These are phyloP conservation scores for Artemia franciscana DNA, from an alignment of 1,140 invertebrate genomes.

Conservation along the genomic window DNA sequence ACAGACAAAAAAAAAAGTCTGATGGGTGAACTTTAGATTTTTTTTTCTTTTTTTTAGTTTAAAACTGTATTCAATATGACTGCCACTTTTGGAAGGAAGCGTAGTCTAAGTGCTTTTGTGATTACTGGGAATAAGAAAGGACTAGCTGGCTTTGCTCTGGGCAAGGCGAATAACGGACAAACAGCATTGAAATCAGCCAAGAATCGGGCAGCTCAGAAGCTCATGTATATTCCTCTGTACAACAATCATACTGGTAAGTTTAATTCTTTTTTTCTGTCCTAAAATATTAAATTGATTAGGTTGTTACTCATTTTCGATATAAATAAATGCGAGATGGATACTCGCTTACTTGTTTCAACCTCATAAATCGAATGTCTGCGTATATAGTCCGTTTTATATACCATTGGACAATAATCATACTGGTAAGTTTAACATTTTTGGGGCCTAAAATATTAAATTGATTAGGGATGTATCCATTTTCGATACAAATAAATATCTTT, in stretches of 20 bases:
- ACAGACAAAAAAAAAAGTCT: no score
- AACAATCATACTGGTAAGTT: slow-evolving; percentile 52
- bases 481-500: no score
- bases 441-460: no score
- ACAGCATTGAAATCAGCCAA: slow-evolving; percentile 45
- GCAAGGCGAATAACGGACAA: slow-evolving; percentile 35
- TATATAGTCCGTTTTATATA: no score
- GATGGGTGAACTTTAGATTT: no score
- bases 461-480: no score
- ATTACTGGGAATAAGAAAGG: slow-evolving; percentile 78
- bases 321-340: no score
- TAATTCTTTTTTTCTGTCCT: neutral
- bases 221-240: slow-evolving; percentile 58
- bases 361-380: no score
- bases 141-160: slow-evolving; percentile 53
- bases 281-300: neutral
- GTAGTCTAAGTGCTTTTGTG: slow-evolving; percentile 36
- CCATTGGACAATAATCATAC: no score
- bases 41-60: slow-evolving; percentile 19
- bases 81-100: slow-evolving; percentile 49
- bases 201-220: slow-evolving; percentile 57
- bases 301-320: no score
- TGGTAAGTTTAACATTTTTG: no score
- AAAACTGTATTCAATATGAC: slow-evolving; percentile 64
- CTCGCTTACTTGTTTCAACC: no score